phyloP scores from a whole-genome alignment of 2,113 vertebrate species.

The Halcyon senegalensis region DNA sequence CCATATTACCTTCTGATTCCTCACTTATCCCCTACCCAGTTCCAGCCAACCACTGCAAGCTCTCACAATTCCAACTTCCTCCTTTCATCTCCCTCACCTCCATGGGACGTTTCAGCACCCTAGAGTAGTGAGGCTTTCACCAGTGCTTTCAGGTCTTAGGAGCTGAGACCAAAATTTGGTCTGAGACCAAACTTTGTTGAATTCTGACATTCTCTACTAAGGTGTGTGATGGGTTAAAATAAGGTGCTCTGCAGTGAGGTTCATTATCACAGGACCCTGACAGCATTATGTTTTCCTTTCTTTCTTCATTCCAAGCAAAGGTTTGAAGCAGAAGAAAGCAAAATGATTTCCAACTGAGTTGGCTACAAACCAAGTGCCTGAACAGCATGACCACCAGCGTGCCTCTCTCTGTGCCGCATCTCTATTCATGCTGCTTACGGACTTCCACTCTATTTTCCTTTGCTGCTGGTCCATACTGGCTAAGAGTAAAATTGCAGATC shows the following conservation, averaged over 20 bases:
- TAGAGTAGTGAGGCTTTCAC: neutral
- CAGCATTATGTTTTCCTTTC: neutral
- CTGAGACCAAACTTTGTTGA: neutral
- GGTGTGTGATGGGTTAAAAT: neutral
- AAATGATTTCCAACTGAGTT: neutral
- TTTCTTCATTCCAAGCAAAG: neutral
- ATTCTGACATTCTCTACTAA: neutral
- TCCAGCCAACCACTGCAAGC: neutral
- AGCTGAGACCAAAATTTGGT: neutral
- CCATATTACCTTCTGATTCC: neutral
- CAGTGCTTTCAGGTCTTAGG: neutral
- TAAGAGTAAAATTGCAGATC: neutral
- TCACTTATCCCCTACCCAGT: neutral
- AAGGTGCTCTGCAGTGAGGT: neutral
- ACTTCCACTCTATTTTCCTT: neutral
- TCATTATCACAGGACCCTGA: neutral
- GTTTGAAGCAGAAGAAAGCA: neutral
- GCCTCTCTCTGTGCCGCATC: no score
- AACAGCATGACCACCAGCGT: neutral
- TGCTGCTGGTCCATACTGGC: neutral
- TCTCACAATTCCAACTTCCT: neutral
- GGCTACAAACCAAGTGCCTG: neutral
- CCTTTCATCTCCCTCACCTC: neutral
- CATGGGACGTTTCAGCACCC: neutral
- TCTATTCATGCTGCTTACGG: neutral